A percentile compares a stretch with the other conserved stretches of the same genome.
Conservation (phyloP, 1,140 invertebrate genomes). For the Nephotettix cincticeps region DNA sequence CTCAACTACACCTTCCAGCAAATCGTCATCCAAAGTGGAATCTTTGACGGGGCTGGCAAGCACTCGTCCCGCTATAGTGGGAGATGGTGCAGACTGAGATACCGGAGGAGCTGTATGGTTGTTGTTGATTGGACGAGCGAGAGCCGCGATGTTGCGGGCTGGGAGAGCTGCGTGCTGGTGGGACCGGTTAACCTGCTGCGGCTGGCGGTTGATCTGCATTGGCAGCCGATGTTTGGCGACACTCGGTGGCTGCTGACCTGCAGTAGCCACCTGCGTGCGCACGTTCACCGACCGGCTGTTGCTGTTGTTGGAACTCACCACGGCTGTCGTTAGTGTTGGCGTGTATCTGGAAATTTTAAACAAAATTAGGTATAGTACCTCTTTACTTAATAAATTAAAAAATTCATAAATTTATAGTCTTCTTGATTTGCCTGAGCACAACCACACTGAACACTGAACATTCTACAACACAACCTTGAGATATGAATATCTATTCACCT, state of each 20-base stretch:
- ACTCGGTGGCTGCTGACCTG: neutral
- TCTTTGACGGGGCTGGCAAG: slow-evolving; percentile 33
- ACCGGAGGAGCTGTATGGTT: neutral
- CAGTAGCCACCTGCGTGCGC: neutral
- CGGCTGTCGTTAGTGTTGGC: slow-evolving; percentile 20
- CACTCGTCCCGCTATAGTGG: neutral
- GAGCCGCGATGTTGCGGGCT: slow-evolving; percentile 37
- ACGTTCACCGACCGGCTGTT: neutral
- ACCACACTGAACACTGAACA: too few relatives aligned
- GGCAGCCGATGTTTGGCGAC: slow-evolving; percentile 29
- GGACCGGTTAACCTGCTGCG: slow-evolving; percentile 33
- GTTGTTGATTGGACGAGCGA: slow-evolving; percentile 30
- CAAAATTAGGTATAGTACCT: too few relatives aligned
- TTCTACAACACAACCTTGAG: too few relatives aligned
- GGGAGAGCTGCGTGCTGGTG: slow-evolving; percentile 45
- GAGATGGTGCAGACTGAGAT: neutral
- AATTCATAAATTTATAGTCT: too few relatives aligned
- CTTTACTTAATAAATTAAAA: too few relatives aligned
- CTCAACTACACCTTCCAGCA: slow-evolving; percentile 35
- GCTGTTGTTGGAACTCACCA: neutral
- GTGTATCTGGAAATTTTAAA: slow-evolving; percentile 19
- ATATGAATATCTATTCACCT: too few relatives aligned
- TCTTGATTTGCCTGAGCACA: too few relatives aligned
- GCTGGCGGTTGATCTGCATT: slow-evolving; percentile 28
- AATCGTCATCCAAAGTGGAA: slow-evolving; percentile 33